Base-by-base conservation (phyloP, 2,797 vertebrate genomes). In the Chrysocyon brachyurus region DNA sequence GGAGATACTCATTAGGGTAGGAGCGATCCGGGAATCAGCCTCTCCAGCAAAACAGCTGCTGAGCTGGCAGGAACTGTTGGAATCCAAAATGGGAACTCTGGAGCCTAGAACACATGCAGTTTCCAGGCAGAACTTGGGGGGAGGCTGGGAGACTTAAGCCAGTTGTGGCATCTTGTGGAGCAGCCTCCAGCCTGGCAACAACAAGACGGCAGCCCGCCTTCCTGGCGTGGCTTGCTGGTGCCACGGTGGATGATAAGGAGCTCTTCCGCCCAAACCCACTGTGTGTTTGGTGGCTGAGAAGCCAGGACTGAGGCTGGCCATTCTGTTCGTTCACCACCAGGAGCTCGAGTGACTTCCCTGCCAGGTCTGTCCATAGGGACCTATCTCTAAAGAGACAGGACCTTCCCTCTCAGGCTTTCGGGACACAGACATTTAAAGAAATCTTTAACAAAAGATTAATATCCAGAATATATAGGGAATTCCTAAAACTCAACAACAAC, bases 181-280 rank as follows among this genome's bases (percentile, higher is more conserved):
- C 2, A 16, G 63, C 63, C 46, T 1, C 52, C n/a, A 70, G 36
- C 24, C 46, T 14, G 1, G 59, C 26, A 14, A 28, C 63, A 40
- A 61, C 0, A 31, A 6, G 52, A 63, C 33, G 33, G 88, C 0
- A 5, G 54, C 40, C 46, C 12, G 6, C 2, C 0, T n/a, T 33
- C 56, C 46, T 12, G 28, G n/a, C 2, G 0, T 26, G 84, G 36
- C 36, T n/a, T 31, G 17, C 79, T 68, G 70, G 61, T 36, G 10
- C 81, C 52, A 17, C 24, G 24, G 12, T n/a, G 49, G 21, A 2
- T 33, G 33, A 6, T 14, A 49, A 22, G 28, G 46, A 14, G 26
- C 33, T 33, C 46, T 33, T 22, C 56, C 56, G 86, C 33, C 68
- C 57, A 16, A 26, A n/a, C 1, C 16, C 33, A 28, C 19, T 64